Conservation (phyloP, 2,113 vertebrate genomes). For the Falcunculus frontatus region DNA sequence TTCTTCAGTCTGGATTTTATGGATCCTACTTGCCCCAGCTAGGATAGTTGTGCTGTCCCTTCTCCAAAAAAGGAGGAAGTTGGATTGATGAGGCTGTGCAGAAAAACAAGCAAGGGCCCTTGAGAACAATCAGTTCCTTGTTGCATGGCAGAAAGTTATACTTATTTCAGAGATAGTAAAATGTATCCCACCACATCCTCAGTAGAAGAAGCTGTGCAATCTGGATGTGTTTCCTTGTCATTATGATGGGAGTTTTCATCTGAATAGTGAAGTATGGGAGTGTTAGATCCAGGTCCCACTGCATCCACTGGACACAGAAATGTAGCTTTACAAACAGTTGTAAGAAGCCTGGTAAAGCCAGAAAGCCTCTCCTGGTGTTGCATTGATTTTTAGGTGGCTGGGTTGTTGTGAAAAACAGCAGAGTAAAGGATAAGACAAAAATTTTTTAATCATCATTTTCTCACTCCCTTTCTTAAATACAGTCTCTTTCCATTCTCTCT, state of each 20-base stretch:
- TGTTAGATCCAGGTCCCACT: background rate
- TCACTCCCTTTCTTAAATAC: background rate
- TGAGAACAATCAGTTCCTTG: background rate
- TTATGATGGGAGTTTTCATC: background rate
- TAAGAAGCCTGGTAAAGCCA: background rate
- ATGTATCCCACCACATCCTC: background rate
- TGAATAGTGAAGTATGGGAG: background rate
- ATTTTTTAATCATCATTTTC: background rate
- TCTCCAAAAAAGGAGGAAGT: background rate
- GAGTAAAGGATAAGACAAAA: background rate
- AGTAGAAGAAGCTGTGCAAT: background rate
- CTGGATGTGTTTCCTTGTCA: background rate
- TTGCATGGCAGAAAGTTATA: background rate
- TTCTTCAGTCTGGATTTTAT: background rate
- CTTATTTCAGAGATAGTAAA: background rate
- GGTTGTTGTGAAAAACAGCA: background rate
- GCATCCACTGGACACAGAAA: background rate
- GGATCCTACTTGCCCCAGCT: background rate
- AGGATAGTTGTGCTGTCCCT: background rate
- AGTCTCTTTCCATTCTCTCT: background rate
- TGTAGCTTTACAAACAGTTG: background rate
- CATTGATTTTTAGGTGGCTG: background rate
- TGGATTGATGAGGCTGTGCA: rapidly evolving
- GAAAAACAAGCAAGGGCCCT: background rate
- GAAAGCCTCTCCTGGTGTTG: background rate